A percentile compares a stretch with the other conserved stretches of the same genome.
Conservation (phyloP, 1,140 invertebrate genomes). For the Ceratitis capitata region DNA sequence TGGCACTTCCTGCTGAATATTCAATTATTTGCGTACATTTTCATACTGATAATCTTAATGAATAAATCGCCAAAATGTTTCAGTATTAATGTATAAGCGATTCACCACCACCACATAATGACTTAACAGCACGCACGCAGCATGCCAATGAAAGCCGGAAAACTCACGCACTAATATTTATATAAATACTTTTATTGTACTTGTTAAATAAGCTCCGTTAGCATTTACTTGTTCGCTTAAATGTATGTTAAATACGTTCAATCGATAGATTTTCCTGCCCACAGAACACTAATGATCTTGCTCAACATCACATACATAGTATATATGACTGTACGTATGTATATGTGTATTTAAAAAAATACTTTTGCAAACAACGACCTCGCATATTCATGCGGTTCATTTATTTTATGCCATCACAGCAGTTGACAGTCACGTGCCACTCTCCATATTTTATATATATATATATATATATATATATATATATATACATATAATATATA, state of each 20-base stretch:
- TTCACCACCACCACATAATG: neutral
- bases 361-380: neutral
- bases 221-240: neutral
- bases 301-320: too few species aligned
- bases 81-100: neutral
- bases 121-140: neutral
- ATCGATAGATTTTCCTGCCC: neutral
- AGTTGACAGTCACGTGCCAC: neutral
- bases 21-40: neutral
- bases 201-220: neutral
- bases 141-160: neutral
- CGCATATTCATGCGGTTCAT: neutral
- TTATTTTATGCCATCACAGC: neutral
- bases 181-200: neutral
- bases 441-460: too few species aligned
- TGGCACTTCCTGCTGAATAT: neutral
- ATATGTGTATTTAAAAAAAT: too few species aligned
- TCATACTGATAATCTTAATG: neutral
- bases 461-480: neutral
- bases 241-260: neutral
- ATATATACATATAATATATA: neutral
- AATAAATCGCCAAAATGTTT: neutral
- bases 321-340: too few species aligned
- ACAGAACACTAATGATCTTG: neutral
- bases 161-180: neutral